Conservation (phyloP, 2,888 invertebrate genomes). For the Lumbricus terrestris region DNA sequence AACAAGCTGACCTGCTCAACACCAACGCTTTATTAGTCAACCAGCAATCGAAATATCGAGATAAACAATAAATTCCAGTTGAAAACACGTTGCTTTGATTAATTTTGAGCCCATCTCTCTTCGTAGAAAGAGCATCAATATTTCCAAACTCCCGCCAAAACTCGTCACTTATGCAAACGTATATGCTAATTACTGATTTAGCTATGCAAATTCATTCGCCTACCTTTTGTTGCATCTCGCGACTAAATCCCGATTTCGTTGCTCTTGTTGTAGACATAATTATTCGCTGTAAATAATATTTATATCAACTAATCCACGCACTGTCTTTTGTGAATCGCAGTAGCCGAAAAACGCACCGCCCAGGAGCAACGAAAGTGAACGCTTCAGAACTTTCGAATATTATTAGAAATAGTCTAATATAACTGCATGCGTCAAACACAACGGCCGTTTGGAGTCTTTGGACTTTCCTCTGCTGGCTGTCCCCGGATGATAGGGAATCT, state of each 20-base stretch:
- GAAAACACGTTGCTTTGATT: neutral
- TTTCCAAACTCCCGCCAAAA: neutral
- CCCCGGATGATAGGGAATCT: neutral
- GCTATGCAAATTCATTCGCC: neutral
- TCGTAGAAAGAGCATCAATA: too few relatives aligned
- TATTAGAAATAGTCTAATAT: too few relatives aligned
- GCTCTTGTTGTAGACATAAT: constrained; percentile 23
- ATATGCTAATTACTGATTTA: neutral
- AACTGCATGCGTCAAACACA: neutral
- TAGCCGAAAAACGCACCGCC: neutral
- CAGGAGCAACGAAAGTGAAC: neutral
- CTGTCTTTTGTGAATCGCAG: too few relatives aligned
- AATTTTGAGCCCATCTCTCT: too few relatives aligned
- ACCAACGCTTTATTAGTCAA: too few relatives aligned
- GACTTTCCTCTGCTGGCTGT: neutral
- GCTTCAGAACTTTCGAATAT: neutral
- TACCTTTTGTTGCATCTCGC: constrained; percentile 34
- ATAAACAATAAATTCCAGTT: neutral
- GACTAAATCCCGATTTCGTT: constrained; percentile 31
- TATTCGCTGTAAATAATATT: neutral
- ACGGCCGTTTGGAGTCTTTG: neutral
- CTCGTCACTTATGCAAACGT: neutral
- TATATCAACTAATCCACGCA: neutral
- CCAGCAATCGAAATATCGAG: too few relatives aligned
- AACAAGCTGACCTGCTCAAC: too few relatives aligned